Conservation (phyloP, 2,113 vertebrate species). For the Tinamus guttatus region DNA sequence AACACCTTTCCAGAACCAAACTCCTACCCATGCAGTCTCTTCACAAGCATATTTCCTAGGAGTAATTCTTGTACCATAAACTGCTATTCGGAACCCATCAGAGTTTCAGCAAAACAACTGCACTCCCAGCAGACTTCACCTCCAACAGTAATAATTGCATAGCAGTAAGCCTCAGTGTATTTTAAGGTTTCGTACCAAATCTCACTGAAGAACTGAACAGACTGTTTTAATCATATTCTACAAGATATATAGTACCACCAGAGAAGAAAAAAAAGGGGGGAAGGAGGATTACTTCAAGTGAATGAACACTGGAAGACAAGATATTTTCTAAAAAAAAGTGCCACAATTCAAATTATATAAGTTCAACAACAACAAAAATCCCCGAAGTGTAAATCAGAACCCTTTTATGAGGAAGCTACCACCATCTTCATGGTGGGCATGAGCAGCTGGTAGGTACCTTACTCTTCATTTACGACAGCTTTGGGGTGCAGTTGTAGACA, state of each 20-base stretch:
- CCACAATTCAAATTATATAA: background rate
- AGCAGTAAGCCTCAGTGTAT: background rate
- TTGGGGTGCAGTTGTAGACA: fast-evolving
- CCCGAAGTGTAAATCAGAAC: background rate
- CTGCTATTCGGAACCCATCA: background rate
- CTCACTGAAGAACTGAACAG: background rate
- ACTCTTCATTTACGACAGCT: fast-evolving
- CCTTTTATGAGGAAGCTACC: background rate
- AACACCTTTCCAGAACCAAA: background rate
- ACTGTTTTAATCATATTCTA: background rate
- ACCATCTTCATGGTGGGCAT: background rate
- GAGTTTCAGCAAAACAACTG: background rate
- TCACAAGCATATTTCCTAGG: background rate
- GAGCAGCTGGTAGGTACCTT: fast-evolving
- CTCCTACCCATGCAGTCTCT: background rate
- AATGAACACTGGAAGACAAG: background rate
- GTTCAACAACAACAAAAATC: background rate
- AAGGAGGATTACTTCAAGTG: background rate
- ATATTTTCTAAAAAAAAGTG: background rate
- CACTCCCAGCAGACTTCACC: background rate
- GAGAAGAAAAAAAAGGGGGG: background rate
- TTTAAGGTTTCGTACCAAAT: background rate
- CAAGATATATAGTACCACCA: background rate
- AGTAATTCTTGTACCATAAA: background rate
- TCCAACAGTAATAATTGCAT: background rate